These are phyloP conservation scores for Alsophila aescularia DNA, from an alignment of 2,888 invertebrate species.

Conservation along the genomic window DNA sequence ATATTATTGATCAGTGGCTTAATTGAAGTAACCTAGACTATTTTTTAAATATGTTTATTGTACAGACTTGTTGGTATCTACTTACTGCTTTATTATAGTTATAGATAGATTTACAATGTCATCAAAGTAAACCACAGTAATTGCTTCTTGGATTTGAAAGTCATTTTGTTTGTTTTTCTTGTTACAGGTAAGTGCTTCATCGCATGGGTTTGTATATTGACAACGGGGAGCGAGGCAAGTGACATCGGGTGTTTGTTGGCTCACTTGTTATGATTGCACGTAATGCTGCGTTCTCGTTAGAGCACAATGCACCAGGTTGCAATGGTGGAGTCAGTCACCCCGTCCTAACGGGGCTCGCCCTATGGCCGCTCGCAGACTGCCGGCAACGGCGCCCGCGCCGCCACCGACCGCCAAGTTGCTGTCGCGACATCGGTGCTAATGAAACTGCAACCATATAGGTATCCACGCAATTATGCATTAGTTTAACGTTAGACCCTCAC, in stretches of 20 bases:
- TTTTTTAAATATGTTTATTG: too few species aligned
- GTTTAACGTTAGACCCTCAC: neutral
- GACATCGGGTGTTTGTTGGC: conserved; percentile 62
- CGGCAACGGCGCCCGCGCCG: conserved; percentile 72
- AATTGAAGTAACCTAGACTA: too few species aligned
- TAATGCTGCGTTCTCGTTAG: conserved; percentile 80
- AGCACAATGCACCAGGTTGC: conserved; percentile 84
- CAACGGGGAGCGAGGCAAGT: conserved; percentile 31
- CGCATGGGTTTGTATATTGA: conserved; percentile 12
- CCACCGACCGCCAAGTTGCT: conserved; percentile 70
- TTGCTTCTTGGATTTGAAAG: conserved; percentile 1
- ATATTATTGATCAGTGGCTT: too few species aligned
- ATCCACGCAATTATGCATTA: neutral
- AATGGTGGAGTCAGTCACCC: conserved; percentile 81
- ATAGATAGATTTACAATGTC: too few species aligned
- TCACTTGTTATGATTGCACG: conserved; percentile 72
- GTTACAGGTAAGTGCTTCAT: conserved; percentile 68
- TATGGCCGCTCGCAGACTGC: conserved; percentile 68
- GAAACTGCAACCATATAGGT: conserved; percentile 46
- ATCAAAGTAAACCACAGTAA: conserved; percentile 1
- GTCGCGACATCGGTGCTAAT: conserved; percentile 57
- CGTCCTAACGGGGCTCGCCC: conserved; percentile 82
- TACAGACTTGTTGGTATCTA: too few species aligned
- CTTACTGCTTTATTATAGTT: too few species aligned
- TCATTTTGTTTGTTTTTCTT: conserved; percentile 49